These are phyloP conservation scores for Procambarus clarkii DNA, from an alignment of 1,140 invertebrate genomes.

Conservation along the genomic window DNA sequence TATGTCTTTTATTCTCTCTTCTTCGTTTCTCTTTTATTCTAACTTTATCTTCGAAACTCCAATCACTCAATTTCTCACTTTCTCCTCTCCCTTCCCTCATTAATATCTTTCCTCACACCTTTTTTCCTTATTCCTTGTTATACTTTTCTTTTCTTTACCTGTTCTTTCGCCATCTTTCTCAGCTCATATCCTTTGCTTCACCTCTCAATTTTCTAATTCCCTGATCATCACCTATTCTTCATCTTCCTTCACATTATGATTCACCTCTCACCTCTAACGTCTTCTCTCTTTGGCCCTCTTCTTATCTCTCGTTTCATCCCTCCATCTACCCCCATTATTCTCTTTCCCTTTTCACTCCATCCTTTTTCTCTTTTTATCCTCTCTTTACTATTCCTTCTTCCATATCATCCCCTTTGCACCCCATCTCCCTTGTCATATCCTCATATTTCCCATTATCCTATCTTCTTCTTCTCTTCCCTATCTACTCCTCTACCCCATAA, in stretches of 20 bases:
- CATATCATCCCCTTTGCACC: not conserved
- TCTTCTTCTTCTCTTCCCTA: not conserved
- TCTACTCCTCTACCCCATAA: not conserved
- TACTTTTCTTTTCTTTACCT: not conserved
- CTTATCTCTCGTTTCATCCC: not conserved
- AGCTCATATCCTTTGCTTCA: not conserved
- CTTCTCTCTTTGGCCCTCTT: no score
- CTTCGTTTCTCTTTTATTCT: not conserved
- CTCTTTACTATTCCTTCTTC: not conserved
- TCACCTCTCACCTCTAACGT: no score
- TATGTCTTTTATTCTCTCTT: not conserved
- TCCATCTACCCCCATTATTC: not conserved
- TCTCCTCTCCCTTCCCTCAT: no score
- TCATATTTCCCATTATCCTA: no score
- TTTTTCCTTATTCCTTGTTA: not conserved
- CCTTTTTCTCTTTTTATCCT: not conserved
- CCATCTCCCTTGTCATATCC: not conserved
- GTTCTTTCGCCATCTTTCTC: not conserved
- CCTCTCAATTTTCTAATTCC: no score
- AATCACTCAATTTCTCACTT: no score
- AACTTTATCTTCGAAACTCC: no score
- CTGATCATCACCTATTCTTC: no score
- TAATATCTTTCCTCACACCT: no score
- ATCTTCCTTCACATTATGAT: no score
- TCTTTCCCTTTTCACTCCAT: not conserved